A percentile compares a stretch with the other conserved stretches of the same genome.
Evolutionary conservation across 1,140 invertebrate species (phyloP).

Genomic region (Camponotus vicinus): DNA sequence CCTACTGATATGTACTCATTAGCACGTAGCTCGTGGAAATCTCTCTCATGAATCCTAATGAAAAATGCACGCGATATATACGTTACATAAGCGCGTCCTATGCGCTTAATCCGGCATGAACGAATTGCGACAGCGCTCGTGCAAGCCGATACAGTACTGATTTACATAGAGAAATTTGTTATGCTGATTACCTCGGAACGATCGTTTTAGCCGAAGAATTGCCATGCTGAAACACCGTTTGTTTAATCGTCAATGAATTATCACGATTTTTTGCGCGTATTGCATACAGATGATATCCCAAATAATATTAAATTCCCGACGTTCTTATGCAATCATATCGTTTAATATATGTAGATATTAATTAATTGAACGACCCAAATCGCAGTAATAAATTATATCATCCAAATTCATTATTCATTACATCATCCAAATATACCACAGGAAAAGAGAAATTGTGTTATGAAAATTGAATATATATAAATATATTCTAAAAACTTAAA

Average conservation of each 20-base stretch:
- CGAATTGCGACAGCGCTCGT: conserved; percentile 62
- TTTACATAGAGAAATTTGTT: conserved; percentile 73
- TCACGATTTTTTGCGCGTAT: conserved; percentile 42
- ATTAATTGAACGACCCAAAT: conserved; percentile 6
- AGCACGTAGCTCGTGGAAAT: conserved; percentile 57
- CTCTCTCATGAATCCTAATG: conserved; percentile 69
- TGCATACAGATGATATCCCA: conserved; percentile 25
- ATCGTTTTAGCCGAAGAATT: conserved; percentile 66
- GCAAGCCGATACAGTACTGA: conserved; percentile 59
- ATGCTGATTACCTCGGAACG: conserved; percentile 54
- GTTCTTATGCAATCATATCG: conserved; percentile 19
- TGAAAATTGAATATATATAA: no score
- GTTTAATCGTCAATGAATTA: conserved; percentile 54
- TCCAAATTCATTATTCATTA: background rate
- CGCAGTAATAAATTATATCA: conserved; percentile 30
- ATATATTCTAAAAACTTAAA: no score
- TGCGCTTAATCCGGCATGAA: conserved; percentile 66
- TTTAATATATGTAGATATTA: conserved; percentile 38
- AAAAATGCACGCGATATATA: conserved; percentile 68
- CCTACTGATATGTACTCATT: conserved; percentile 55
- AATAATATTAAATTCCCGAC: conserved; percentile 33
- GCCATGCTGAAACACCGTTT: conserved; percentile 24
- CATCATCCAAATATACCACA: conserved; percentile 2
- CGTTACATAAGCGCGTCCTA: conserved; percentile 62
- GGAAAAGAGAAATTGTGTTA: background rate